Base-by-base conservation (phyloP, 2,888 invertebrate species). In the Ctenicera cuprea region DNA sequence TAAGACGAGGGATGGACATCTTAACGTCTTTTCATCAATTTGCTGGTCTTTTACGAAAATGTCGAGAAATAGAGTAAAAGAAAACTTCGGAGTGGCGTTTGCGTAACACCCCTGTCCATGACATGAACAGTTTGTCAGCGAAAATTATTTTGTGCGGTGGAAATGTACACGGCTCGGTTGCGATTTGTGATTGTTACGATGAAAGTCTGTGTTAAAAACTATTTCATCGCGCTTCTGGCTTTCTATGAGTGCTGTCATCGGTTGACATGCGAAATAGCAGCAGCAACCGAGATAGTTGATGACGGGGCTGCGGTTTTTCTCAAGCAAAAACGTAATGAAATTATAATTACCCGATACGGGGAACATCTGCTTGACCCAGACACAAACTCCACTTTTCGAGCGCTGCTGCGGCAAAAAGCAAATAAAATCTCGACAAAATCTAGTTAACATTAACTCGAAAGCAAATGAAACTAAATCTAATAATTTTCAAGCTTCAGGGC, bases 391-490 rank as follows among this genome's bases (percentile, higher is more conserved):
- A 65, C 30, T 48, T 50, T 50, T 50, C 50, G 22, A 50, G 50
- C 22, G 12, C 48, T 50, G 43, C 41, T 64, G 43, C 41, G 20
- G 26, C 38, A 45, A 67, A 67, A 54, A 67, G 33, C 50, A 50
- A 65, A 50, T 52, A 65, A 65, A 65, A 65, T 50, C 50, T 52
- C 65, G 16, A 65, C 65, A 52, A 33, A 65, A 65, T 37, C 18
- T 65, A 65, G 30, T 65, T 65, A 65, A 50, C 37, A 48, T 48
- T 52, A 65, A 48, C 59, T 59, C 38, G 43, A 38, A 69, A 62
- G 45, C 64, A 71, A 71, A 63, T 64, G 52, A 50, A 64, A 45
- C 59, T 61, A 71, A 59, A 71, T 65, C 65, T 65, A 71, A 71
- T 71, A 65, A 71, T 59, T 59, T 61, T 57, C 63, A 38, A 50